Base-by-base conservation (phyloP, 2,888 invertebrate species). In the Phymatocera aterrima region DNA sequence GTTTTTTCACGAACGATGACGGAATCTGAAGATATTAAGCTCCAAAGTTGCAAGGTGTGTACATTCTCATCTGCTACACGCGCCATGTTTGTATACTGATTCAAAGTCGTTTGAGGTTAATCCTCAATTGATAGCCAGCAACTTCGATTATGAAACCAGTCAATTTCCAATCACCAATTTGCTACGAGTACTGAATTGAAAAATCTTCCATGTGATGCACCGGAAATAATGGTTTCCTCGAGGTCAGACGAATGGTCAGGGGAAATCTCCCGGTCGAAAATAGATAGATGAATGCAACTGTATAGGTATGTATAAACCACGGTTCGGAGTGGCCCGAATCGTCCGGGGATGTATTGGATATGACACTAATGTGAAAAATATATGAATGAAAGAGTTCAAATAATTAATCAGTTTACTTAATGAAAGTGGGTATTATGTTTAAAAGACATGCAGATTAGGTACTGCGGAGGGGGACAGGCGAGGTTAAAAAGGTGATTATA, bases 221-320 rank as follows among this genome's bases (percentile, higher is more conserved):
- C 72, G 48, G 51, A 72, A 72, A 21, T 28, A 10, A 31, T 31
- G 12, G 6, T 51, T 28, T 72, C 43, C 2, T 5, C 72, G 51
- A 72, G 72, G 72, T 72, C 72, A 72, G 72, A 31, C n/a, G 72
- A 51, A 72, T 8, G 21, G 48, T 28, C 43, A n/a, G 24, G 68
- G 68, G 24, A 28, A 18, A n/a, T n/a, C 37, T 64, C 28, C 24
- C 4, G n/a, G 24, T 46, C 68, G 15, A 28, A 46, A 68, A 68
- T 68, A 68, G 43, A 68, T 12, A n/a, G 15, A 28, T 43, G n/a
- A 28, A 68, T 68, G 24, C 21, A 40, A 68, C 24, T 68, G 46
- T 28, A 40, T 57, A 28, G n/a, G n/a, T 43, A 12, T 12, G 43
- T 64, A 37, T 37, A 46, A 68, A n/a, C n/a, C 68, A 28, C 46